Percentiles rank a stretch among this genome's conserved stretches.
phyloP scores from a whole-genome alignment of 2,888 invertebrate genomes.

The Apamea sordens region DNA sequence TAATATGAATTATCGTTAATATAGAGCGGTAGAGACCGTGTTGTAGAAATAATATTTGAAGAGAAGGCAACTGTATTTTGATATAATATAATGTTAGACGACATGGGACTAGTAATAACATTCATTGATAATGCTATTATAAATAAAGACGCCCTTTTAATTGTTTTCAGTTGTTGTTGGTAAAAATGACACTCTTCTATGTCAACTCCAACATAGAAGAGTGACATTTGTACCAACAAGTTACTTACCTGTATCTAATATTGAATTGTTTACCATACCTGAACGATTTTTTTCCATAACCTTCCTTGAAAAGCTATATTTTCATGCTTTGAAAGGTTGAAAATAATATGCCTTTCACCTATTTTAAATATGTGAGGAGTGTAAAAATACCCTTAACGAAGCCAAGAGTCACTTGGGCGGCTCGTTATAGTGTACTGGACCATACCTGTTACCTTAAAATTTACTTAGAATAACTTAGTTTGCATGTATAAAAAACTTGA shows the following conservation, averaged over 20 bases:
- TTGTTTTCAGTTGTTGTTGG: background rate
- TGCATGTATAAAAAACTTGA: too few species aligned
- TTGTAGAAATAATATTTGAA: conserved; percentile 20
- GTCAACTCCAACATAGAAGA: background rate
- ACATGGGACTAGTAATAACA: background rate
- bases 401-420: too few species aligned
- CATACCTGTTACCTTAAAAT: too few species aligned
- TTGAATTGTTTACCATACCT: background rate
- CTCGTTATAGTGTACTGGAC: background rate
- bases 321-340: too few species aligned
- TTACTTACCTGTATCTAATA: background rate
- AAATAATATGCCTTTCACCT: too few species aligned
- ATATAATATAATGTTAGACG: background rate
- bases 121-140: background rate
- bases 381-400: too few species aligned
- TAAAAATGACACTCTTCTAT: too few species aligned
- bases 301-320: too few species aligned
- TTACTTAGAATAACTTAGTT: too few species aligned
- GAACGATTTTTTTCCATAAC: background rate
- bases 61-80: background rate
- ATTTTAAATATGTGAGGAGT: too few species aligned
- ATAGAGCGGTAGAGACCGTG: background rate
- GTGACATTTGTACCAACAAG: background rate
- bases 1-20: conserved; percentile 47
- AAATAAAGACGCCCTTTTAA: background rate